A percentile compares a stretch with the other conserved stretches of the same genome.
phyloP scores from a whole-genome alignment of 2,797 vertebrate species.

The Adrianichthys oophorus region DNA sequence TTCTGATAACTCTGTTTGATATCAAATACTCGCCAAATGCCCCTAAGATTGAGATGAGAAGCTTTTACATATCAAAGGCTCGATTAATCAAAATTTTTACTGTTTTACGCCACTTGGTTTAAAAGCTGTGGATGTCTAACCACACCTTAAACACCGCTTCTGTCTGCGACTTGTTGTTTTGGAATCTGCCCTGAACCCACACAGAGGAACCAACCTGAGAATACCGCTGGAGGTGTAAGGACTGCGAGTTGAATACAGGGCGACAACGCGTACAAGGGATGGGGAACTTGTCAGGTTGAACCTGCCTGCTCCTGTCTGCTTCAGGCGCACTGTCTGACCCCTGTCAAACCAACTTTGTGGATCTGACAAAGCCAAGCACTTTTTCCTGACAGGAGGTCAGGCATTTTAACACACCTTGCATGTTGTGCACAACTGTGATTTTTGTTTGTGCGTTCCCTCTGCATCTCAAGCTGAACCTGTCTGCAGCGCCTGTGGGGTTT shows the following conservation, averaged over 20 bases:
- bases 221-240: conserved; percentile 37
- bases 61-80: conserved; percentile 36
- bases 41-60: conserved; percentile 35
- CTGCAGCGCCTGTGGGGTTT: conserved; percentile 41
- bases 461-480: conserved; percentile 29
- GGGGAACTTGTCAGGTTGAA: conserved; percentile 41
- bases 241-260: conserved; percentile 46
- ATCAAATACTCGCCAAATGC: conserved; percentile 22
- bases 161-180: conserved; percentile 16
- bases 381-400: conserved; percentile 64
- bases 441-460: conserved; percentile 20
- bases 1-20: conserved; percentile 37
- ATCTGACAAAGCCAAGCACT: conserved; percentile 31
- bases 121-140: conserved; percentile 18
- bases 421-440: conserved; percentile 49
- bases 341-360: conserved; percentile 65
- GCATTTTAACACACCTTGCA: conserved; percentile 67
- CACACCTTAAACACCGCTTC: conserved; percentile 23
- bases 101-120: conserved; percentile 26
- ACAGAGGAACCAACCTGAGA: conserved; percentile 25
- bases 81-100: conserved; percentile 36
- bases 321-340: conserved; percentile 59
- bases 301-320: conserved; percentile 47
- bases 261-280: conserved; percentile 31
- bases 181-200: conserved; percentile 25